Evolutionary conservation across 92 coral and sea anemone species (phyloP).

Genomic region (Parazoanthus darwini): DNA sequence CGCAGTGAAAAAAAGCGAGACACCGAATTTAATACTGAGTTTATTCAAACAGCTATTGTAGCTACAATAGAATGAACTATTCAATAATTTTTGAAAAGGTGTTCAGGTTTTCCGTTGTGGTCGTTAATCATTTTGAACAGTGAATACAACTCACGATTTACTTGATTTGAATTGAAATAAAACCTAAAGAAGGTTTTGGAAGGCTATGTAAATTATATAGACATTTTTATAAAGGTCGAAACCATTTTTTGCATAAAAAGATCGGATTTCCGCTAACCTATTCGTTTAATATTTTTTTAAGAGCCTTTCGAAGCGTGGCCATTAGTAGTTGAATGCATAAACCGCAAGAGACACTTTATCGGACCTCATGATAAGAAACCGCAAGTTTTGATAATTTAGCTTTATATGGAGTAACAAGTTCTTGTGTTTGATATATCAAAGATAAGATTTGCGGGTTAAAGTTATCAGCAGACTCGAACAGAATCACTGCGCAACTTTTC

Average conservation of each 20-base stretch:
- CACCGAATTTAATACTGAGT: not conserved
- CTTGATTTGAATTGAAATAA: not conserved
- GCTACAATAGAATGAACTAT: constrained; percentile 12
- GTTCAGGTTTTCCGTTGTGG: not conserved
- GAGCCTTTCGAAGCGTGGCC: constrained; percentile 24
- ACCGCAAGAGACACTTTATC: constrained; percentile 10
- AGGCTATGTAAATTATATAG: not conserved
- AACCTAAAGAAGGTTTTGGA: not conserved
- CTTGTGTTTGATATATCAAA: not conserved
- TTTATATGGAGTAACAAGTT: not conserved
- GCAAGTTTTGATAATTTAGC: constrained; percentile 16
- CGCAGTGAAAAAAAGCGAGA: constrained; percentile 14
- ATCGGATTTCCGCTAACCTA: constrained; percentile 13
- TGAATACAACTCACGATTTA: not conserved
- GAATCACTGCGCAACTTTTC: constrained; percentile 26
- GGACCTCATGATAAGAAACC: not conserved
- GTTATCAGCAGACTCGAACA: constrained; percentile 21
- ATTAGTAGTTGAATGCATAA: constrained; percentile 31
- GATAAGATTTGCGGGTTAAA: constrained; percentile 1
- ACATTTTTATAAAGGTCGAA: not conserved
- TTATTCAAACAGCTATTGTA: not conserved
- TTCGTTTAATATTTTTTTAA: not conserved
- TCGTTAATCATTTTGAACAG: constrained; percentile 2
- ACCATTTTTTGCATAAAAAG: not conserved
- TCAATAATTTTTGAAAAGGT: constrained; percentile 13